These are phyloP conservation scores for Allacma fusca DNA, from an alignment of 2,888 invertebrate genomes.

Conservation along the genomic window DNA sequence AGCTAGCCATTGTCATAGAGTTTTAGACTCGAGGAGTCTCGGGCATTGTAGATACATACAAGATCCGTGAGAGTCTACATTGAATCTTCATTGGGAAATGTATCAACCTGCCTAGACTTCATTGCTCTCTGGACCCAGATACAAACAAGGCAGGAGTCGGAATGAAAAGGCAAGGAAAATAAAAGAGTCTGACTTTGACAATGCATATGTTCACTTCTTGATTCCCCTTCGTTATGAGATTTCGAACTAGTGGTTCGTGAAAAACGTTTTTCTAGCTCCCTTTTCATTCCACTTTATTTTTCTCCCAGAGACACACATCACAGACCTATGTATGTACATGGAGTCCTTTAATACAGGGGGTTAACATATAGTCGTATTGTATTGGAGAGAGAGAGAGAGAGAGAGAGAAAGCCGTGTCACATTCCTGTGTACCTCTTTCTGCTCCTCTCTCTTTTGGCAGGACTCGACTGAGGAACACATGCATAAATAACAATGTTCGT, in stretches of 20 bases:
- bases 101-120: conserved; percentile 29
- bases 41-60: background rate
- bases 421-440: background rate
- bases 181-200: conserved; percentile 50
- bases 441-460: background rate
- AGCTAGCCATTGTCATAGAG: conserved; percentile 27
- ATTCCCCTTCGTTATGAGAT: conserved; percentile 61
- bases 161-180: conserved; percentile 36
- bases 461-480: background rate
- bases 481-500: background rate
- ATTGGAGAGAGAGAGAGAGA: background rate
- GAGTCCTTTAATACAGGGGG: no score
- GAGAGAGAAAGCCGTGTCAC: background rate
- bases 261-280: conserved; percentile 51
- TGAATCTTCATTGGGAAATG: conserved; percentile 8
- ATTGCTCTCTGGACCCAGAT: background rate
- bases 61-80: background rate
- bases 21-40: background rate
- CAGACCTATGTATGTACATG: no score
- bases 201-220: conserved; percentile 34
- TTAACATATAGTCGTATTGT: background rate
- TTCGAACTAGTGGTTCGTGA: conserved; percentile 60
- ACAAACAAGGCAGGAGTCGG: conserved; percentile 6
- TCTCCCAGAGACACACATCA: conserved; percentile 20
- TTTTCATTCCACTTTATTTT: conserved; percentile 32